phyloP scores from a whole-genome alignment of 2,888 invertebrate genomes.

The Bellardia bayeri region DNA sequence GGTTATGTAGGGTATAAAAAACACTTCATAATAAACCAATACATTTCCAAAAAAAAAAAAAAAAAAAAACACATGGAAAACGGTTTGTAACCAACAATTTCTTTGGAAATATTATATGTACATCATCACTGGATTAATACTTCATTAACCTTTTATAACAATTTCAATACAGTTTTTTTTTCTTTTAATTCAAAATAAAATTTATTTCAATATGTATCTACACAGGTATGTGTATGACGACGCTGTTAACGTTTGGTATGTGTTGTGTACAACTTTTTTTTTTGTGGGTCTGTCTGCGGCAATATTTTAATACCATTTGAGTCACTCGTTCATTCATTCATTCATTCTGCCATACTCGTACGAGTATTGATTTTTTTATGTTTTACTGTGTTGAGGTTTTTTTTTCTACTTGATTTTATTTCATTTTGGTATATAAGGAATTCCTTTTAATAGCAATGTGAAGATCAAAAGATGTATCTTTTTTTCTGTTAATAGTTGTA shows the following conservation, averaged over 20 bases:
- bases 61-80: background rate
- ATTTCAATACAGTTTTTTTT: background rate
- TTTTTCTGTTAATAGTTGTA: conserved; percentile 56
- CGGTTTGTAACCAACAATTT: background rate
- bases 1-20: too few species aligned
- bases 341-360: background rate
- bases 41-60: background rate
- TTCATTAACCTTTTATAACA: background rate
- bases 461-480: conserved; percentile 52
- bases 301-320: conserved; percentile 3
- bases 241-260: background rate
- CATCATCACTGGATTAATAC: conserved; percentile 6
- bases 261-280: background rate
- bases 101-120: background rate
- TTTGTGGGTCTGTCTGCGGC: background rate
- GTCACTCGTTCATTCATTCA: conserved; percentile 14
- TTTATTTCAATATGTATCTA: background rate
- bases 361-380: background rate
- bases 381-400: background rate
- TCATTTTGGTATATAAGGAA: conserved; percentile 30
- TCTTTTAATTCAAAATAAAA: background rate
- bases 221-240: background rate
- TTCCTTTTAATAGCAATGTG: conserved; percentile 38
- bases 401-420: conserved; percentile 7
- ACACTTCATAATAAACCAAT: background rate